These are phyloP conservation scores for Dendrocopos noguchii DNA, from an alignment of 2,113 vertebrate species.

Conservation along the genomic window DNA sequence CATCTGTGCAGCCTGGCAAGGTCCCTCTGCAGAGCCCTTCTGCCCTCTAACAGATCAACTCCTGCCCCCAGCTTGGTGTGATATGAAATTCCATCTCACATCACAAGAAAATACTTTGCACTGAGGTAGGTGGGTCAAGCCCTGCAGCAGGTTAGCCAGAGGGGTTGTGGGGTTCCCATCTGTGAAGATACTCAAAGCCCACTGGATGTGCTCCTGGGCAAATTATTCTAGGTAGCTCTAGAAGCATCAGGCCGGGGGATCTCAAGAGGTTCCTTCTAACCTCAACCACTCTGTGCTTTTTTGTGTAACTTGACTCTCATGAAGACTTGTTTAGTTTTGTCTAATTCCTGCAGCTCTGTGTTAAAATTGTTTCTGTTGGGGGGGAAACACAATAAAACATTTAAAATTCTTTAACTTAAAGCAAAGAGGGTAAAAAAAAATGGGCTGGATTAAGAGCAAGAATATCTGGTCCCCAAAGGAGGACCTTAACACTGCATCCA, in stretches of 20 bases:
- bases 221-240: not conserved
- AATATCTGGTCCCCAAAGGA: not conserved
- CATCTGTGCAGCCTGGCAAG: too few relatives aligned
- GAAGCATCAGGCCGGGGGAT: not conserved
- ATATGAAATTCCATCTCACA: not conserved
- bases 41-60: too few relatives aligned
- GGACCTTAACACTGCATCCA: not conserved
- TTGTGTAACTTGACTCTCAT: not conserved
- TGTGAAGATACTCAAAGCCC: not conserved
- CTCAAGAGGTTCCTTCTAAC: not conserved
- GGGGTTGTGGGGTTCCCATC: not conserved
- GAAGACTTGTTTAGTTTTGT: not conserved
- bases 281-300: not conserved
- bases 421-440: not conserved
- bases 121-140: not conserved
- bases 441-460: not conserved
- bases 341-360: not conserved
- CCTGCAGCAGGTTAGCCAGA: not conserved
- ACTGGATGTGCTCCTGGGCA: not conserved
- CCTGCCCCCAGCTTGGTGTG: too few relatives aligned
- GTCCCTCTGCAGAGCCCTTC: too few relatives aligned
- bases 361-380: not conserved
- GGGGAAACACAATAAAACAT: not conserved
- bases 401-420: not conserved
- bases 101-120: not conserved